Conservation (phyloP, 2,797 vertebrate genomes). For the Huso huso region DNA sequence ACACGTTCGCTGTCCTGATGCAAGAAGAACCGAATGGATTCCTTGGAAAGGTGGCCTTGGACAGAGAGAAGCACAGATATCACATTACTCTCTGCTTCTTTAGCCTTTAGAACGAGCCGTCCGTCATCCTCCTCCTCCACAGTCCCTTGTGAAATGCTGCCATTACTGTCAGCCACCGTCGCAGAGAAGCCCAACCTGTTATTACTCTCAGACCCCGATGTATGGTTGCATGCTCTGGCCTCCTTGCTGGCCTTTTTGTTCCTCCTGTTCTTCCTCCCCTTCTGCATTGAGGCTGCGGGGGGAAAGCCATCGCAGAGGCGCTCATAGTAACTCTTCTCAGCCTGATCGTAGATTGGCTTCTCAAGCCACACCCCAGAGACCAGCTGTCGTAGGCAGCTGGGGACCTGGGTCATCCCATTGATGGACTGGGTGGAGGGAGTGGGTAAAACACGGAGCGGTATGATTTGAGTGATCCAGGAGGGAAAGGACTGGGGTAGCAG, state of each 20-base stretch:
- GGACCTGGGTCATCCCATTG: slow-evolving; percentile 65
- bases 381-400: slow-evolving; percentile 48
- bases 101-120: not conserved
- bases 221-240: not conserved
- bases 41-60: slow-evolving; percentile 10
- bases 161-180: not conserved
- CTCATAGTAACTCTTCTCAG: slow-evolving; percentile 77
- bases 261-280: slow-evolving; percentile 27
- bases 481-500: slow-evolving; percentile 22
- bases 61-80: no score
- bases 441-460: slow-evolving; percentile 27
- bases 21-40: slow-evolving; percentile 45
- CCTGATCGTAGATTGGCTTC: slow-evolving; percentile 74
- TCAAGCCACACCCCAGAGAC: slow-evolving; percentile 80
- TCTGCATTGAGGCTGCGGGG: slow-evolving; percentile 28
- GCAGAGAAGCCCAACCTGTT: not conserved
- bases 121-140: slow-evolving; percentile 36
- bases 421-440: slow-evolving; percentile 35
- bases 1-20: slow-evolving; percentile 71
- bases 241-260: slow-evolving; percentile 34
- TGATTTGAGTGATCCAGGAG: slow-evolving; percentile 20
- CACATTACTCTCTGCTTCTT: slow-evolving; percentile 20
- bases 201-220: not conserved
- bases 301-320: slow-evolving; percentile 48
- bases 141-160: not conserved